Base-by-base conservation (phyloP, 2,888 invertebrate genomes). In the Seladonia tumulorum region DNA sequence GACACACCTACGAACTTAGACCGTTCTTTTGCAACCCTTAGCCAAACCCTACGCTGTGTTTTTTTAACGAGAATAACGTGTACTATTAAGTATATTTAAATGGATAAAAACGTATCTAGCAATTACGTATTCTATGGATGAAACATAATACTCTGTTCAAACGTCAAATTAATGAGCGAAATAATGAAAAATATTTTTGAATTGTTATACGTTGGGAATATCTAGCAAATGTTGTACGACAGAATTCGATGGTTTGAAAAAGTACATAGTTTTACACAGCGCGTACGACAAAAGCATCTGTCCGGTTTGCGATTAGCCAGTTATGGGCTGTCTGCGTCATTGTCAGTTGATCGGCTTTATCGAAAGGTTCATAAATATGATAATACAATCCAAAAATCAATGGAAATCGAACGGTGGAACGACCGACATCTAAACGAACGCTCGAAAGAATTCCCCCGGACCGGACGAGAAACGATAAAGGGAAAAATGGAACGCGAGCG, bases 351-450 rank as follows among this genome's bases (percentile, higher is more conserved):
- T 63, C 63, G 63, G 29, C 29, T 63, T 63, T 29, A 18, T 63
- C 63, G 29, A 18, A 63, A 29, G 63, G 29, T 29, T 63, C 8
- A 63, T 29, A 29, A 63, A 63, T 63, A 63, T 63, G 63, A 29
- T 29, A 29, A 35, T 63, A 29, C 16, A 35, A 63, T 29, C 29
- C 8, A 29, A 63, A 63, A 63, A 63, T 63, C 29, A 18, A 63
- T 29, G 63, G 29, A 63, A 63, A 63, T 63, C 35, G 29, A 63
- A 7, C 22, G 78, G 70, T 60, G 18, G n/a, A 83, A 57, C 57
- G 35, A 73, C n/a, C 66, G 72, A 57, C n/a, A 57, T 12, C 57
- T 10, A 79, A 79, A 45, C 18, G 53, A 75, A 79, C 75, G 66
- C 53, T 29, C 29, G 35, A 63, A 16, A 18, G 18, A 35, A 63